Evolutionary conservation across 92 coral and sea anemone genomes (phyloP).

Genomic region (Heliopora coerulea): DNA sequence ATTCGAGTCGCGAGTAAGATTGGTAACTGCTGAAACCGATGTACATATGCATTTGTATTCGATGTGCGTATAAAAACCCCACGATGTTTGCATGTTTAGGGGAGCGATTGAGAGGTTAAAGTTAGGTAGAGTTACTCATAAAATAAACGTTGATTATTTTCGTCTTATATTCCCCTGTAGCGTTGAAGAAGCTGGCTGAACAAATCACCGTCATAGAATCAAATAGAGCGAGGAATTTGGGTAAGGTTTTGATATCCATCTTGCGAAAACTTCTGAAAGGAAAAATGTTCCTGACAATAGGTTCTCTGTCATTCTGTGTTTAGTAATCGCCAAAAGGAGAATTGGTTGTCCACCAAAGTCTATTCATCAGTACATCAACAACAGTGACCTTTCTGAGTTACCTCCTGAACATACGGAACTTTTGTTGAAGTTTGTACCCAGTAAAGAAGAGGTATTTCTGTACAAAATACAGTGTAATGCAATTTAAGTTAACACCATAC

Average conservation of each 20-base stretch:
- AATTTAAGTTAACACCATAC: too few relatives aligned
- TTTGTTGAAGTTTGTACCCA: constrained; percentile 88
- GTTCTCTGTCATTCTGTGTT: constrained; percentile 3
- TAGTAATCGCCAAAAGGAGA: constrained; percentile 95
- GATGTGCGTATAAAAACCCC: too few relatives aligned
- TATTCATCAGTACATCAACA: constrained; percentile 67
- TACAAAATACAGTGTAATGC: too few relatives aligned
- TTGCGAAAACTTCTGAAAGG: not conserved
- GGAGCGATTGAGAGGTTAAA: too few relatives aligned
- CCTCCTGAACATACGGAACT: constrained; percentile 93
- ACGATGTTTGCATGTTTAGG: not conserved
- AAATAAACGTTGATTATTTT: too few relatives aligned
- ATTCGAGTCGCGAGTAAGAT: too few relatives aligned
- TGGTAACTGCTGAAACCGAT: too few relatives aligned
- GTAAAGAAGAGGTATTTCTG: constrained; percentile 85
- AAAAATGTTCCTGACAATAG: not conserved
- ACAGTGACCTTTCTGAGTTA: constrained; percentile 87
- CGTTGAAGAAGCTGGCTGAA: constrained; percentile 85
- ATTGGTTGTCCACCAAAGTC: constrained; percentile 80
- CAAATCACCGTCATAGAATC: constrained; percentile 87
- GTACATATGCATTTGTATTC: too few relatives aligned
- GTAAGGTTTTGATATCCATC: constrained; percentile 47
- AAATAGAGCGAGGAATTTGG: constrained; percentile 92
- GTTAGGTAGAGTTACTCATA: too few relatives aligned
- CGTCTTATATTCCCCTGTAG: too few relatives aligned